Conservation (phyloP, 2,888 invertebrate genomes). For the Drosophila meridionalis region DNA sequence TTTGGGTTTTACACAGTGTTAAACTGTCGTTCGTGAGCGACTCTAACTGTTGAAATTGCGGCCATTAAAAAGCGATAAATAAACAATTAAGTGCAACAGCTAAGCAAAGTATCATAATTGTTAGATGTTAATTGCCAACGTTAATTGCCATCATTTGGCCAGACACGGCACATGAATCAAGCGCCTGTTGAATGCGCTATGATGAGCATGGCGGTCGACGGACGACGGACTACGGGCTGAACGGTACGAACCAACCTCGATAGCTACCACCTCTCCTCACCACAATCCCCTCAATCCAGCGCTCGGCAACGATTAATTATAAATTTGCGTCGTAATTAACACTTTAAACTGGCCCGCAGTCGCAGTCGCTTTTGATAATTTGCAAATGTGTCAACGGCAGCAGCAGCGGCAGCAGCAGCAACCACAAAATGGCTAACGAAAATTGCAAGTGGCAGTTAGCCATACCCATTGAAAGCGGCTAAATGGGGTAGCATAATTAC, state of each 20-base stretch:
- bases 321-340: conserved; percentile 82
- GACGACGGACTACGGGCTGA: not conserved
- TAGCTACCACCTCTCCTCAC: conserved; percentile 1
- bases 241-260: conserved; percentile 15
- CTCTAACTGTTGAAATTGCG: conserved; percentile 37
- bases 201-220: conserved; percentile 1
- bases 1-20: conserved; percentile 1
- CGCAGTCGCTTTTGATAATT: conserved; percentile 66
- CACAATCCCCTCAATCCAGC: not conserved
- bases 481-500: not conserved
- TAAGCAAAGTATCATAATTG: conserved; percentile 77
- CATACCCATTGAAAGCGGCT: conserved; percentile 9
- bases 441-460: conserved; percentile 78
- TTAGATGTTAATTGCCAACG: conserved; percentile 70
- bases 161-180: conserved; percentile 73
- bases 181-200: conserved; percentile 35
- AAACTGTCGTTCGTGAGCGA: conserved; percentile 20
- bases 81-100: conserved; percentile 68
- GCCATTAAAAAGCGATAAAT: conserved; percentile 74
- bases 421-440: conserved; percentile 73
- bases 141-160: conserved; percentile 76
- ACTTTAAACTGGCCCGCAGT: conserved; percentile 74
- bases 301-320: conserved; percentile 67
- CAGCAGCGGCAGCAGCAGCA: conserved; percentile 28
- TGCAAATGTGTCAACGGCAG: conserved; percentile 79